Percentiles rank a stretch among this genome's conserved stretches.
Conservation (phyloP, 2,113 vertebrate species). For the Murina feae region DNA sequence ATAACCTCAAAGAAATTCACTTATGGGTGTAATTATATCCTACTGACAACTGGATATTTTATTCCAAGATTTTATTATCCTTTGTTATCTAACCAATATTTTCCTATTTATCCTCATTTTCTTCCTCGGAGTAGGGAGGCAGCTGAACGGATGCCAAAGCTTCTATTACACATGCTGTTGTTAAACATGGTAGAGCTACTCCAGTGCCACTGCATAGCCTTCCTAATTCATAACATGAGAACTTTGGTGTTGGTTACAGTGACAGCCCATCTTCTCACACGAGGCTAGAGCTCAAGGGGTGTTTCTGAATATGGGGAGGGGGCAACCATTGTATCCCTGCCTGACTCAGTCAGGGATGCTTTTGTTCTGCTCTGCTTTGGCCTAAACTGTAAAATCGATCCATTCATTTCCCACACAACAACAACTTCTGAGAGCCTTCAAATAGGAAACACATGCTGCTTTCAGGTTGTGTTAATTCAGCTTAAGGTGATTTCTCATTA, state of each 20-base stretch:
- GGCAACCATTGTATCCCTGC: not conserved
- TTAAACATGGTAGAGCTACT: not conserved
- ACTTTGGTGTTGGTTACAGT: not conserved
- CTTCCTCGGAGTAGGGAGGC: constrained; percentile 49
- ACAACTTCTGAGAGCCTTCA: not conserved
- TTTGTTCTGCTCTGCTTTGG: not conserved
- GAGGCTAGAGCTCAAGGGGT: not conserved
- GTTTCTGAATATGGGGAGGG: not conserved
- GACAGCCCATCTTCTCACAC: not conserved
- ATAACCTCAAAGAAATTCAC: constrained; percentile 53
- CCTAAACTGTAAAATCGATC: not conserved
- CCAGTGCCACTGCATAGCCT: not conserved
- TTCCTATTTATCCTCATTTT: constrained; percentile 37
- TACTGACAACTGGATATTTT: constrained; percentile 39
- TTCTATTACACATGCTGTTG: constrained; percentile 40
- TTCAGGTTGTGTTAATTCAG: constrained; percentile 23
- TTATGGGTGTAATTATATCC: constrained; percentile 50
- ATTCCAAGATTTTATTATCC: constrained; percentile 45
- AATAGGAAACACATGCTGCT: constrained; percentile 36
- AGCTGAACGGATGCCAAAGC: constrained; percentile 60
- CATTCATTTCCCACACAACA: not conserved
- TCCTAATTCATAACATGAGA: not conserved
- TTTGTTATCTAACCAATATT: constrained; percentile 48
- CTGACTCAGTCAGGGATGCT: not conserved
- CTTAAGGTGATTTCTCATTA: constrained; percentile 30